phyloP scores from a whole-genome alignment of 2,888 invertebrate species.

The Schrankia costaestrigalis region DNA sequence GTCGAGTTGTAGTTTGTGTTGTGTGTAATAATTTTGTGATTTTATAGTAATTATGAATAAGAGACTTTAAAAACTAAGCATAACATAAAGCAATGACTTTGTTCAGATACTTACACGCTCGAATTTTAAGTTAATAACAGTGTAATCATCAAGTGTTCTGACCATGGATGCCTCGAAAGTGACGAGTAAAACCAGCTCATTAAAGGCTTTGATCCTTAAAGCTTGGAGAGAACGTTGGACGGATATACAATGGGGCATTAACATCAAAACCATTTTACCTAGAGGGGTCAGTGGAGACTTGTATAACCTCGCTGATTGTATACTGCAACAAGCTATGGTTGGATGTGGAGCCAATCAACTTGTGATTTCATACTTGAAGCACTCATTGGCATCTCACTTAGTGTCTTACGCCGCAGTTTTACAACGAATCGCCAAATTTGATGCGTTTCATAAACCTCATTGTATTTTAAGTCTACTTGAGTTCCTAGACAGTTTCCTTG shows the following conservation, averaged over 20 bases:
- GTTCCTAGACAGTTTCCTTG: slow-evolving; percentile 87
- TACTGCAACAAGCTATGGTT: slow-evolving; percentile 95
- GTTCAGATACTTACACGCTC: no score
- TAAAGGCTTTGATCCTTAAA: slow-evolving; percentile 88
- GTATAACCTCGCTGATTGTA: slow-evolving; percentile 95
- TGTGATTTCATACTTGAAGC: slow-evolving; percentile 94
- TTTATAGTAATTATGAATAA: slow-evolving; percentile 3
- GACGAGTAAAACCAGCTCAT: slow-evolving; percentile 90
- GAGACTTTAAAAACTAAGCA: no score
- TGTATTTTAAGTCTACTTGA: slow-evolving; percentile 93
- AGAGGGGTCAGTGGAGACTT: slow-evolving; percentile 96
- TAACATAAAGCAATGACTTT: no score
- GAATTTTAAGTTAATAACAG: no score
- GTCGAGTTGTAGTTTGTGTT: background rate
- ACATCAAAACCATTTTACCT: slow-evolving; percentile 94
- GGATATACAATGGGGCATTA: slow-evolving; percentile 97
- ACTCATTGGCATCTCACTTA: slow-evolving; percentile 93
- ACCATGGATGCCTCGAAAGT: slow-evolving; percentile 88
- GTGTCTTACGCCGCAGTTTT: slow-evolving; percentile 95
- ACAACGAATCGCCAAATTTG: slow-evolving; percentile 93
- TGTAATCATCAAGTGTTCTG: slow-evolving; percentile 26
- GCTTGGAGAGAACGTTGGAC: slow-evolving; percentile 98
- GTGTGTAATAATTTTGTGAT: slow-evolving; percentile 4
- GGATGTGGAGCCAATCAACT: slow-evolving; percentile 96
- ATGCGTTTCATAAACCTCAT: slow-evolving; percentile 91